These are phyloP conservation scores for Nomada lathburiana DNA, from an alignment of 2,888 invertebrate species.

Conservation along the genomic window DNA sequence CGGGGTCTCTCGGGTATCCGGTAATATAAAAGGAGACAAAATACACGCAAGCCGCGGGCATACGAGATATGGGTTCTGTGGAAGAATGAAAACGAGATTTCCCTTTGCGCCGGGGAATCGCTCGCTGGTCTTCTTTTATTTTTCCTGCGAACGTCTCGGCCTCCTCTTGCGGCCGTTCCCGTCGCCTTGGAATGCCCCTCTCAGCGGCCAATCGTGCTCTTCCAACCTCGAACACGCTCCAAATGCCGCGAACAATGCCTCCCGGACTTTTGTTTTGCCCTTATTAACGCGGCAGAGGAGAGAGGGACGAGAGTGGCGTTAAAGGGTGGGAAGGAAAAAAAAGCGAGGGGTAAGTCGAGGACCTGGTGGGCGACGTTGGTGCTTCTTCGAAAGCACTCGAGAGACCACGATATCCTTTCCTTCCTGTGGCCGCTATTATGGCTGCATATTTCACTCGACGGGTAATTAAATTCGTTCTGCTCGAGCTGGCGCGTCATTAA, in stretches of 20 bases:
- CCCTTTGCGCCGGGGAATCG: constrained; percentile 70
- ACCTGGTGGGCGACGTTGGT: background rate
- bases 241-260: constrained; percentile 55
- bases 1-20: constrained; percentile 75
- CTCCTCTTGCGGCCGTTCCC: constrained; percentile 17
- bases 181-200: constrained; percentile 10
- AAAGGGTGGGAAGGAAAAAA: background rate
- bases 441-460: constrained; percentile 32
- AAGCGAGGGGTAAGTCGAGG: background rate
- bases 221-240: constrained; percentile 50
- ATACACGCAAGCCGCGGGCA: constrained; percentile 72
- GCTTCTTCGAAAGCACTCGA: constrained; percentile 24
- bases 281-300: constrained; percentile 25
- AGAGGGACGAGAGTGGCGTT: background rate
- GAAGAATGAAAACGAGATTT: constrained; percentile 77
- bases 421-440: background rate
- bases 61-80: constrained; percentile 67
- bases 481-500: constrained; percentile 34
- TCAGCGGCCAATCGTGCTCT: constrained; percentile 56
- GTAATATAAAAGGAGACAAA: constrained; percentile 79
- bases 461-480: constrained; percentile 53
- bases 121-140: constrained; percentile 61
- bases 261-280: constrained; percentile 30
- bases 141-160: constrained; percentile 61
- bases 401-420: constrained; percentile 3